These are phyloP conservation scores for Nipponia nippon DNA, from an alignment of 2,113 vertebrate species.

Conservation along the genomic window DNA sequence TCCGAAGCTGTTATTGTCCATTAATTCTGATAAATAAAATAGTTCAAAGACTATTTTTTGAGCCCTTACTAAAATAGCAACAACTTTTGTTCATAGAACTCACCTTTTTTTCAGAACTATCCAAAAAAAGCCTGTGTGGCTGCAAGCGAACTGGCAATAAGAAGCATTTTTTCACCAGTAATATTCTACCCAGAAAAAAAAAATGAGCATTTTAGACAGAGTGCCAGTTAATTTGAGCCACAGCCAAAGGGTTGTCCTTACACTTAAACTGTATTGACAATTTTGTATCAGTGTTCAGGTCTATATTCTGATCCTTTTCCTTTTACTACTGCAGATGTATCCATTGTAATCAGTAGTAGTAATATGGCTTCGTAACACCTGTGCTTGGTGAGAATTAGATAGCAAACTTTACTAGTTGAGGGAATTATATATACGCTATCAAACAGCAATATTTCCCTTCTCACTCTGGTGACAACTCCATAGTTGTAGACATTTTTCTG, in stretches of 20 bases:
- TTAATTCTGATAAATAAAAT: not conserved
- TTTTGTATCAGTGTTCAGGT: not conserved
- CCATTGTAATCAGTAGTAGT: not conserved
- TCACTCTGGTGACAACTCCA: not conserved
- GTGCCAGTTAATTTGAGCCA: not conserved
- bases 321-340: not conserved
- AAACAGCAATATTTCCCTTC: not conserved
- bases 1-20: not conserved
- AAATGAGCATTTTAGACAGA: not conserved
- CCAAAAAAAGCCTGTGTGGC: fast-evolving
- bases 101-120: not conserved
- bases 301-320: not conserved
- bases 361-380: not conserved
- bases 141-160: not conserved
- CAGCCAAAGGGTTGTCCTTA: not conserved
- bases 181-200: not conserved
- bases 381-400: not conserved
- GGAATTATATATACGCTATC: not conserved
- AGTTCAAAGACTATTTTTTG: not conserved
- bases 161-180: fast-evolving
- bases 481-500: not conserved
- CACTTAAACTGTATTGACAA: not conserved
- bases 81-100: not conserved
- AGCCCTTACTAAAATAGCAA: not conserved
- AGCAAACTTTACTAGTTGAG: not conserved